Evolutionary conservation across 2,113 vertebrate genomes (phyloP).

Genomic region (Alethe diademata): DNA sequence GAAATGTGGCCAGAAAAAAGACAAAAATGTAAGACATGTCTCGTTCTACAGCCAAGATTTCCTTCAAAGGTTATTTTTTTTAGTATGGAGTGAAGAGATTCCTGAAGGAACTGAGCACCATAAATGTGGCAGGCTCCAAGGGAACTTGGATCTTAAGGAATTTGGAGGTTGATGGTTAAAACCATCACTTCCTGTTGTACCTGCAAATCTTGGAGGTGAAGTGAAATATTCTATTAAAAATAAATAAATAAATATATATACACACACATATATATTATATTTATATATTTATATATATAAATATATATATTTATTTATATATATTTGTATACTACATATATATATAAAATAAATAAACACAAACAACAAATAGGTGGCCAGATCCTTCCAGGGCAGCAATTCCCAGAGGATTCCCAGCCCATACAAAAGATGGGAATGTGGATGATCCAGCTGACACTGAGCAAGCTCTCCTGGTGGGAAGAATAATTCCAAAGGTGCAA

Average conservation of each 20-base stretch:
- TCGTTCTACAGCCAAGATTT: neutral
- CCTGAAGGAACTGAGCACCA: neutral
- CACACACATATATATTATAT: neutral
- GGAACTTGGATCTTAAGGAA: neutral
- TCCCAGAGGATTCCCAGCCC: neutral
- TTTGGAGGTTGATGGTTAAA: neutral
- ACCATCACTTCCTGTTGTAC: neutral
- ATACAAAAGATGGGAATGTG: neutral
- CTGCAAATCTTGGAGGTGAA: neutral
- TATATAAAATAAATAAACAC: neutral
- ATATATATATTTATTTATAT: too few relatives aligned
- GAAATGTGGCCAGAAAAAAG: neutral
- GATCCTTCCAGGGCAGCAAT: neutral
- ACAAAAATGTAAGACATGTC: neutral
- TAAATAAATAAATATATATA: neutral
- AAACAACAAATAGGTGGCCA: neutral
- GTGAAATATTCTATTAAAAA: neutral
- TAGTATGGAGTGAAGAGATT: neutral
- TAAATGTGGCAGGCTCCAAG: neutral
- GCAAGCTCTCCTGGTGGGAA: neutral
- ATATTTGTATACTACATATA: too few relatives aligned
- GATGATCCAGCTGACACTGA: neutral
- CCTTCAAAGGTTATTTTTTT: neutral
- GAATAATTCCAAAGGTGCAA: neutral
- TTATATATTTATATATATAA: too few relatives aligned